Evolutionary conservation across 2,113 vertebrate species (phyloP), one percentile per base, ranked within the genome.

Genomic region (Mugil cephalus): DNA sequence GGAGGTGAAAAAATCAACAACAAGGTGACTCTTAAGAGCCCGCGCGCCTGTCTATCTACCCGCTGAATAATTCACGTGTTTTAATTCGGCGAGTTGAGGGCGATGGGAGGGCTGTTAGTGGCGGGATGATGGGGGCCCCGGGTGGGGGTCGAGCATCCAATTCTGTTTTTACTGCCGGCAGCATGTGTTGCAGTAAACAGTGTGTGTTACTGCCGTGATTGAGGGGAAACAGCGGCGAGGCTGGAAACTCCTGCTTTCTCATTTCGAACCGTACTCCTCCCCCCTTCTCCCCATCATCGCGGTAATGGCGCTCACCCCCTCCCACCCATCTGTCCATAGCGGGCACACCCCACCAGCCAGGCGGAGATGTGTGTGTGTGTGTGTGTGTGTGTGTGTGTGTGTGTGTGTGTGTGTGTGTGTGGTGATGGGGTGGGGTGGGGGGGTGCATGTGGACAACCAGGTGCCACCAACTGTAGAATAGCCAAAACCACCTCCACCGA

Each of bases 251-350:
- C 80, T 69, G 77, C 74, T 77, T 82, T 70, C 69, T 73, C 74
- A 73, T 83, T 91, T 87, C 58, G 63, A 88, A 71, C 77, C 68
- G 24, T 54, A 13, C 65, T 50, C 65, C 58, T 40, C 52, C 51
- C 59, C 24, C 45, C 19, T 11, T n/a, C 69, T 24, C 79, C 81
- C 50, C 69, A 4, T 59, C 86, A 90, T 86, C 89, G 85, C 42
- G 56, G 77, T 91, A 92, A 91, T 84, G 74, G 67, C 55, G 70
- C 76, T 65, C 78, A n/a, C 77, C 81, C 81, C 86, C 85, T 84
- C 87, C 89, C 85, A 71, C 82, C 89, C 90, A 91, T 90, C 90
- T 91, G 86, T 84, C 80, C 86, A 76, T 48, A 73, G 68, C n/a
- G 9, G 73, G 77, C 70, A 47, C 62, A 63, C 67, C 64, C 79